Evolutionary conservation across 2,113 vertebrate species (phyloP).

Genomic region (Psephotus haematonotus): DNA sequence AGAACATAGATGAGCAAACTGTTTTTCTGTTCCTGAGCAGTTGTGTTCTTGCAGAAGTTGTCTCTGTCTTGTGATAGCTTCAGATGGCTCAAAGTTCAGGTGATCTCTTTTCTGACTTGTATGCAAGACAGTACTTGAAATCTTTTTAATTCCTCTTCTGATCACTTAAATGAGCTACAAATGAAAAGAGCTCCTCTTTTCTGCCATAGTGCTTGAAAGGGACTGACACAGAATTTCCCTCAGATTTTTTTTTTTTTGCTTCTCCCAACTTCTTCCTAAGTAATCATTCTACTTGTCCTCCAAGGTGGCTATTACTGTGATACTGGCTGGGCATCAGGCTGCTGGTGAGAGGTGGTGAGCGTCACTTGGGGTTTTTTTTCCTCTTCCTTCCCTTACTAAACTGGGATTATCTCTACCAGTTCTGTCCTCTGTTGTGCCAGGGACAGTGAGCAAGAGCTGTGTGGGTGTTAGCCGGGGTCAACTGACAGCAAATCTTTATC

Average conservation of each 20-base stretch:
- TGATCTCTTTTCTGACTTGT: background rate
- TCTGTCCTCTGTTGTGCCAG: fast-evolving
- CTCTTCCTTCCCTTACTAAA: background rate
- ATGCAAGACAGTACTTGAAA: background rate
- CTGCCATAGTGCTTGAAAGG: background rate
- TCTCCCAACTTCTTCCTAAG: background rate
- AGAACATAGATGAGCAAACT: background rate
- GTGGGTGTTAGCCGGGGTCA: background rate
- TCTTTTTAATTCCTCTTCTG: background rate
- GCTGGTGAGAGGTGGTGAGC: background rate
- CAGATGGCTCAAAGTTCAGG: background rate
- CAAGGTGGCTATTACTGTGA: background rate
- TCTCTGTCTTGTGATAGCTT: background rate
- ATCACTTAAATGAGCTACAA: background rate
- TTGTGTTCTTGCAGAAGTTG: background rate
- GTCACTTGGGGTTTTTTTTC: background rate
- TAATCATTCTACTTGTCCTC: background rate
- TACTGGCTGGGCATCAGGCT: background rate
- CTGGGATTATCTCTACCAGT: background rate
- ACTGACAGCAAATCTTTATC: background rate
- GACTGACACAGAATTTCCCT: background rate
- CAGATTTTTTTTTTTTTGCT: background rate
- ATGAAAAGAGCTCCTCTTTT: background rate
- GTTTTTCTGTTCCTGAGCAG: background rate
- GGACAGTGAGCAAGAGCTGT: background rate